Conservation (phyloP, 2,797 vertebrate genomes). For the Xenopus petersii region DNA sequence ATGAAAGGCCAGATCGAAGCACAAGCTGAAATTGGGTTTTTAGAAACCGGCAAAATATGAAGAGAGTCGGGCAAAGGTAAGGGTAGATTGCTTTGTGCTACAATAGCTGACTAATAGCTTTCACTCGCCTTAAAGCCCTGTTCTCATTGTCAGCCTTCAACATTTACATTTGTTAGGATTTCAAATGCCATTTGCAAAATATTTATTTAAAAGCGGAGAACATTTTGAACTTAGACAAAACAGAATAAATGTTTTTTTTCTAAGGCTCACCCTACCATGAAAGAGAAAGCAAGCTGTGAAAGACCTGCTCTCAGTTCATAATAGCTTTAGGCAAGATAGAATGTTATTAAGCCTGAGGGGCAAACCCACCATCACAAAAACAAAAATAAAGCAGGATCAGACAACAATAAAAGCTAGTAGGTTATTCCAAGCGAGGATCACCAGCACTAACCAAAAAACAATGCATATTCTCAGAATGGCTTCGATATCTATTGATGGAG, state of each 20-base stretch:
- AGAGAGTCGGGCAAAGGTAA: slow-evolving; percentile 18
- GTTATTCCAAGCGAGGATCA: too few species aligned
- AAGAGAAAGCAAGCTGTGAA: background rate
- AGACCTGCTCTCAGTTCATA: background rate
- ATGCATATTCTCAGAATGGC: too few species aligned
- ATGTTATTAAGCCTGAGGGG: too few species aligned
- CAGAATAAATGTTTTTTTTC: background rate
- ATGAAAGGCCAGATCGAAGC: slow-evolving; percentile 37
- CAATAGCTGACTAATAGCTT: slow-evolving; percentile 21
- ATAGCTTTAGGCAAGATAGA: too few species aligned
- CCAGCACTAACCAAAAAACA: too few species aligned
- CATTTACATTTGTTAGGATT: background rate
- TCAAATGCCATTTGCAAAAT: background rate
- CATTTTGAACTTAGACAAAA: background rate
- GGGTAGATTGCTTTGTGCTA: slow-evolving; percentile 29
- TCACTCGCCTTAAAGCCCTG: slow-evolving; percentile 11
- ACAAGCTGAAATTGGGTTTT: slow-evolving; percentile 31
- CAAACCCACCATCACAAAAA: too few species aligned
- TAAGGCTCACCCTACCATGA: background rate
- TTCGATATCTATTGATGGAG: too few species aligned
- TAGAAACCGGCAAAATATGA: slow-evolving; percentile 28
- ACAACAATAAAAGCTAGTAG: too few species aligned
- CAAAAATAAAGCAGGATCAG: too few species aligned
- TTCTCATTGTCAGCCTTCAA: background rate
- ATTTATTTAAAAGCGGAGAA: background rate